Base-by-base conservation (phyloP, 2,888 invertebrate genomes). In the Mamestra brassicae region DNA sequence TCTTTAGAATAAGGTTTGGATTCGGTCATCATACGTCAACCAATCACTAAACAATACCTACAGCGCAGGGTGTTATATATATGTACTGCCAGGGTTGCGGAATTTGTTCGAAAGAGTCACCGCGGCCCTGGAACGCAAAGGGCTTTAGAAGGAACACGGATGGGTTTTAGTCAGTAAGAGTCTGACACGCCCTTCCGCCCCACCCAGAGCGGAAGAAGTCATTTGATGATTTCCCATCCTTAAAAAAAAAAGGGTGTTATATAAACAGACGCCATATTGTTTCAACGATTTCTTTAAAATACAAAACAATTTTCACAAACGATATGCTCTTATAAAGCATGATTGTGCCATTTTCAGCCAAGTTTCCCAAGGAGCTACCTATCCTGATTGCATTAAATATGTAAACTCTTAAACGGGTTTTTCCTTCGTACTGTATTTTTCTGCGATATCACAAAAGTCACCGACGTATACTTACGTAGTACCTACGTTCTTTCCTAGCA, bases 331-430 rank as follows among this genome's bases (percentile, higher is more conserved):
- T 71, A 34, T 54, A 57, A 50, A 52, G 38, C 63, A 67, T 68
- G 66, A 71, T 60, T 57, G 38, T 57, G 17, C 45, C 52, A 61
- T 61, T 67, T 64, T 62, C 73, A 58, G 54, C 50, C n/a, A 82
- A 64, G 63, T n/a, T 57, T 79, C 38, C 57, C 52, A 68, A 71
- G 66, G 75, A 82, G 72, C 67, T 71, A 67, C 66, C 60, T 83
- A 64, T 65, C 54, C 80, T 83, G 83, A 80, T 80, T 80, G 61
- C 80, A 83, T 80, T 80, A 80, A 83, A 83, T 80, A 80, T 80
- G 79, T 79, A 83, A 78, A 80, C 83, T 83, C 26, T 45, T 78
- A 83, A 83, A 73, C 61, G 57, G 68, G 83, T 68, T 80, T 83
- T 65, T 61, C 64, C n/a, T 72, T 72, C 26, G 66, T 54, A 38